A percentile compares a stretch with the other conserved stretches of the same genome.
phyloP scores from a whole-genome alignment of 2,113 vertebrate species.

The Burhinus bistriatus region DNA sequence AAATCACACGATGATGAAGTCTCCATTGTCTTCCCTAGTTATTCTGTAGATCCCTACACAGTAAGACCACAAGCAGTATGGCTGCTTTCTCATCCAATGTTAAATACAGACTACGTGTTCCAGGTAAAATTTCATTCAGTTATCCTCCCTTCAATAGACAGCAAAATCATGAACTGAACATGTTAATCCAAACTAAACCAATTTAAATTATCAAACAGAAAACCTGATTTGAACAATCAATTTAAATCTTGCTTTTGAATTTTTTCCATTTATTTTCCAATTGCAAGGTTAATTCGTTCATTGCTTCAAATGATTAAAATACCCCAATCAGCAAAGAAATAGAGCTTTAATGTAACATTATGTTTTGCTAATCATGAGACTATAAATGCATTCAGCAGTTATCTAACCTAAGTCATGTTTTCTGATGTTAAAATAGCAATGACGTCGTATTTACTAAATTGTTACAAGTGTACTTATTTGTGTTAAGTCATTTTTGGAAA shows the following conservation, averaged over 20 bases:
- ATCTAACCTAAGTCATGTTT: not conserved
- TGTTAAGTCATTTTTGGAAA: not conserved
- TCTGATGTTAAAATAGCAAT: not conserved
- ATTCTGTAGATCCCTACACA: not conserved
- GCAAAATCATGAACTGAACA: not conserved
- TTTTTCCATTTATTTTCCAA: not conserved
- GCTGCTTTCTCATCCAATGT: not conserved
- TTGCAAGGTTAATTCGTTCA: not conserved
- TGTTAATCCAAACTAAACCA: not conserved
- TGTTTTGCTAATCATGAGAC: not conserved
- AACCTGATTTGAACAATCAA: not conserved
- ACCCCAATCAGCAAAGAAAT: not conserved
- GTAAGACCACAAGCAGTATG: not conserved
- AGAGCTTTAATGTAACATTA: not conserved
- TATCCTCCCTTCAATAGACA: not conserved
- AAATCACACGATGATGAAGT: not conserved
- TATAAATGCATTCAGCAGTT: not conserved
- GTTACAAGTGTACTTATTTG: not conserved
- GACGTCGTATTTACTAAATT: not conserved
- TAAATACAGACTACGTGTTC: not conserved
- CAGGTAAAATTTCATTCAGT: not conserved
- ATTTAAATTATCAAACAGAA: not conserved
- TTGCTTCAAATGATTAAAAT: conserved; percentile 3
- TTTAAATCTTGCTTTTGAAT: not conserved
- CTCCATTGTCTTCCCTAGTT: not conserved